phyloP scores from a whole-genome alignment of 2,888 invertebrate genomes.

The Macaria liturata region DNA sequence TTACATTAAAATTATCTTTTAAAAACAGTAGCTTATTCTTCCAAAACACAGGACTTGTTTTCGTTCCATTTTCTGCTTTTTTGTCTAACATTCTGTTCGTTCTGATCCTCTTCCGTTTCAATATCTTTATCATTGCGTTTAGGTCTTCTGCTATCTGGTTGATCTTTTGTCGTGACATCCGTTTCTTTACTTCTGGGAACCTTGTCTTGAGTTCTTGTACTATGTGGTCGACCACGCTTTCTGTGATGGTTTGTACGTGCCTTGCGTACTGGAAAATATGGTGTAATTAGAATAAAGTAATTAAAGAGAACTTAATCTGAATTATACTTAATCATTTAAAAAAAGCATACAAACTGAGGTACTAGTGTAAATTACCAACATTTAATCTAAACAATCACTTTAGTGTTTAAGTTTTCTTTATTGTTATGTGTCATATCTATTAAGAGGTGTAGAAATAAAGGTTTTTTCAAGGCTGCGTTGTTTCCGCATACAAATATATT shows the following conservation, averaged over 20 bases:
- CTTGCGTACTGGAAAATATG: conserved; percentile 46
- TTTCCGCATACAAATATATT: no score
- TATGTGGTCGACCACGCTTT: conserved; percentile 46
- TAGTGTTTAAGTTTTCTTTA: no score
- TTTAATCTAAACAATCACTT: no score
- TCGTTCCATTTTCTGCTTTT: conserved; percentile 1
- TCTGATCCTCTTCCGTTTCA: conserved; percentile 6
- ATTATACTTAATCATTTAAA: no score
- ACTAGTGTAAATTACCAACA: no score
- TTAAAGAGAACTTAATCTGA: no score
- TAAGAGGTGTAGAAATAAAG: no score
- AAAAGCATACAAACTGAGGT: no score
- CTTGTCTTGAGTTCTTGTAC: conserved; percentile 43
- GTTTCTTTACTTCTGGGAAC: conserved; percentile 17
- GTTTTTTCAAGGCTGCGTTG: no score
- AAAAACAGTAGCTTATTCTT: conserved; percentile 9
- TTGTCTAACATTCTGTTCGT: conserved; percentile 2
- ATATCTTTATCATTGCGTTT: conserved; percentile 1
- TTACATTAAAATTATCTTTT: background rate
- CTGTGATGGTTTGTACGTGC: conserved; percentile 48
- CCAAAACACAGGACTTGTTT: conserved; percentile 12
- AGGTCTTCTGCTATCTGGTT: conserved; percentile 6
- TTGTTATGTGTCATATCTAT: no score
- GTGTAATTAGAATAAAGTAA: no score
- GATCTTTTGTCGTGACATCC: conserved; percentile 1